Conservation (phyloP, 2,113 vertebrate species). For the Malurus cyaneus region DNA sequence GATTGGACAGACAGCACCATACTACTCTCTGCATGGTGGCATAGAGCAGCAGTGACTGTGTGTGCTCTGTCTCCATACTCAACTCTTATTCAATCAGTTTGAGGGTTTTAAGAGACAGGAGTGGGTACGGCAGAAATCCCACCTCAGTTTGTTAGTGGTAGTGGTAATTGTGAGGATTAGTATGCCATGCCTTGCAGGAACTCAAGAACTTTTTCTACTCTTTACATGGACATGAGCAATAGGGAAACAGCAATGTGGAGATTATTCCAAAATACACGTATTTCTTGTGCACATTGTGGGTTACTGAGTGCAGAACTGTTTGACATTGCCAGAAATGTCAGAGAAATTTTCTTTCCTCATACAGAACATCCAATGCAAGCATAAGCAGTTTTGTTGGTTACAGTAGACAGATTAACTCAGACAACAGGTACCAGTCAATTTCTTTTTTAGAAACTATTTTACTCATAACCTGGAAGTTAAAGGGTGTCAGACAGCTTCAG, state of each 20-base stretch:
- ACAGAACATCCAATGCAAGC: background rate
- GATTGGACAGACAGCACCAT: background rate
- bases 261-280: background rate
- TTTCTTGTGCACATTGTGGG: background rate
- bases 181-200: background rate
- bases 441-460: background rate
- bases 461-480: background rate
- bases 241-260: background rate
- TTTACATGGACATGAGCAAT: background rate
- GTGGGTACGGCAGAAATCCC: background rate
- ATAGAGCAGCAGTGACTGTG: background rate
- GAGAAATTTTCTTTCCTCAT: background rate
- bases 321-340: background rate
- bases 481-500: background rate
- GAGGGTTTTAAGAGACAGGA: background rate
- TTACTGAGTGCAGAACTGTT: background rate
- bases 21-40: background rate
- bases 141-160: background rate
- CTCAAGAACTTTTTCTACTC: background rate
- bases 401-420: background rate
- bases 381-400: background rate
- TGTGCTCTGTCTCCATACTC: background rate
- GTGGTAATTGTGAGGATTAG: background rate
- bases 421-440: rapidly evolving
- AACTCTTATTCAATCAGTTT: background rate